Conservation (phyloP, 2,888 invertebrate genomes). For the Pteria penguin region DNA sequence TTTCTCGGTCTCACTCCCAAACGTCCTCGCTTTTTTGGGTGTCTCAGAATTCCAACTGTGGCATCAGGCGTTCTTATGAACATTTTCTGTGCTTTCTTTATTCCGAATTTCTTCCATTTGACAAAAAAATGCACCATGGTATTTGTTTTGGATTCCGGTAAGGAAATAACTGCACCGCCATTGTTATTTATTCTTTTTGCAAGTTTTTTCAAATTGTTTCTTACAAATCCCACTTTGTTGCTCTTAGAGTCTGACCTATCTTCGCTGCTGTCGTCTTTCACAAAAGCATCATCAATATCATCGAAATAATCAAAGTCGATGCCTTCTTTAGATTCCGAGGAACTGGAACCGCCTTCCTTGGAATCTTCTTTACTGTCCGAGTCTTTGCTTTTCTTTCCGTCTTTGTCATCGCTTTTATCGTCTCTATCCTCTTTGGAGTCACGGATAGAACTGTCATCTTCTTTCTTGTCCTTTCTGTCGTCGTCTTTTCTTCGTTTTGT, state of each 20-base stretch:
- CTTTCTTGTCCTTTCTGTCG: neutral
- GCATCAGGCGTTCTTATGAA: slow-evolving; percentile 26
- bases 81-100: slow-evolving; percentile 15
- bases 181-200: slow-evolving; percentile 1
- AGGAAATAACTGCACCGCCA: slow-evolving; percentile 21
- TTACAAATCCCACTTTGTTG: neutral
- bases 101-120: slow-evolving; percentile 16
- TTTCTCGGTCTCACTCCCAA: neutral
- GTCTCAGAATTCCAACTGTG: slow-evolving; percentile 15
- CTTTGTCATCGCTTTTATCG: neutral
- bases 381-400: neutral
- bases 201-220: slow-evolving; percentile 4
- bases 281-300: slow-evolving; percentile 15
- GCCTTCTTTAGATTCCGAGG: neutral
- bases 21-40: neutral
- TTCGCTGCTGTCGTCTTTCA: slow-evolving; percentile 1
- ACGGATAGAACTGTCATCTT: neutral
- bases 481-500: neutral
- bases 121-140: slow-evolving; percentile 32
- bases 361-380: neutral
- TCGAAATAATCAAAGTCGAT: slow-evolving; percentile 26
- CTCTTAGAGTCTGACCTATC: neutral
- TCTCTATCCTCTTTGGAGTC: slow-evolving; percentile 11
- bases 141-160: slow-evolving; percentile 13
- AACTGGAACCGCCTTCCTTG: neutral